These are phyloP conservation scores for Phoxinus dragarum DNA, from an alignment of 2,797 vertebrate genomes.

Conservation along the genomic window DNA sequence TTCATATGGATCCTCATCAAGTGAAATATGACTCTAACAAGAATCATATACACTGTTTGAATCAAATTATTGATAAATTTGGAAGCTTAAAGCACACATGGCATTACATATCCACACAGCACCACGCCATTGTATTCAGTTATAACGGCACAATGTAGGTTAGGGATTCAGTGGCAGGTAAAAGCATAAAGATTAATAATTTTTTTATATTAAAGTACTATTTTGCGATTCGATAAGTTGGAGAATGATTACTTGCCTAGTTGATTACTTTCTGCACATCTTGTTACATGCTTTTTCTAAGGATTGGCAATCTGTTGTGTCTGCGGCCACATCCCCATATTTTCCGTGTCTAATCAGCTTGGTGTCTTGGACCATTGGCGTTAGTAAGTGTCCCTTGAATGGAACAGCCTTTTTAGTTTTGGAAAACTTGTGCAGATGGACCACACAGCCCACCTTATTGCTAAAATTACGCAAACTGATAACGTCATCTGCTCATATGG, in stretches of 20 bases:
- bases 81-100: not conserved
- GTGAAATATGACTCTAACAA: not conserved
- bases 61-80: not conserved
- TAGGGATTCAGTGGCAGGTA: not conserved
- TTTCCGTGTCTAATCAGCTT: constrained; percentile 1
- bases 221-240: not conserved
- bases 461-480: constrained; percentile 40
- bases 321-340: not conserved
- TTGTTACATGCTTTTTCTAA: not conserved
- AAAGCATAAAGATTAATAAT: not conserved
- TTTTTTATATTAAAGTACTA: not conserved
- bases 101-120: not conserved
- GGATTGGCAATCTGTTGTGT: constrained; percentile 6
- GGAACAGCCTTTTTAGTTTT: constrained; percentile 20
- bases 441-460: constrained; percentile 10
- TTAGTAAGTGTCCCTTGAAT: constrained; percentile 27
- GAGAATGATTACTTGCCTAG: not conserved
- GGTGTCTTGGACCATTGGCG: constrained; percentile 1
- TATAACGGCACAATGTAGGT: not conserved
- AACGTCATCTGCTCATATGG: constrained; percentile 56
- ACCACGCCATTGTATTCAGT: not conserved
- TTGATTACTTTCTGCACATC: not conserved
- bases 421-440: constrained; percentile 19
- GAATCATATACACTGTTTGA: not conserved
- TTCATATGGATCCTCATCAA: not conserved